Evolutionary conservation across 2,797 vertebrate genomes (phyloP), one percentile per base, ranked within the genome.

Genomic region (Ataeniobius toweri): DNA sequence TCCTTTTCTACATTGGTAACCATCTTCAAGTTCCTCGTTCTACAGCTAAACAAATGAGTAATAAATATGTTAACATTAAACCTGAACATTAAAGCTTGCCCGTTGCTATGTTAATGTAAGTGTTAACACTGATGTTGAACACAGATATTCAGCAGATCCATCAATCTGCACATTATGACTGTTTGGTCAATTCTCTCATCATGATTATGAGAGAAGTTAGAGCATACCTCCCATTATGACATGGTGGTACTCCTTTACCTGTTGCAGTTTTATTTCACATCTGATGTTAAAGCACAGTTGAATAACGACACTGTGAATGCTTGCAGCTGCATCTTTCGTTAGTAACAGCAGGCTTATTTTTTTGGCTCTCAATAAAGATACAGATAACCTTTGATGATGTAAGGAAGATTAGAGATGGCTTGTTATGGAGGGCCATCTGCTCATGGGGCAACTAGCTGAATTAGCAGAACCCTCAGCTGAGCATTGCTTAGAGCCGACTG

Each of bases 1-100:
- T 36, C 36, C 36, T 36, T 36, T 36, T 36, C 36, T 36, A 36
- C 36, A 36, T 36, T 36, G 36, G 3, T 36, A 73, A 16, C 4
- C 48, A 44, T 8, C 39, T 44, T 2, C 28, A 18, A 10, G 18
- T 6, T 26, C 3, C 26, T 50, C 31, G 8, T 71, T 50, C 46
- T 58, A 2, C 7, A 76, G 63, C 48, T 5, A 50, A 50, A 31
- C 10, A 51, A 55, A 39, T 55, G 20, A 41, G 31, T n/a, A 13
- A 68, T 12, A 14, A 68, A 46, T 3, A 48, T 44, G 18, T 59
- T 69, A 76, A 56, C 55, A 56, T 51, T 48, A 63, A 63, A 75
- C 46, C 58, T 65, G n/a, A 50, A 24, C 73, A 36, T n/a, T 65
- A 76, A 46, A 16, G 39, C 13, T 58, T 46, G 56, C 39, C 9